Percentiles rank a stretch among this genome's conserved stretches.
phyloP scores from a whole-genome alignment of 2,113 vertebrate genomes.

The Bubo bubo region DNA sequence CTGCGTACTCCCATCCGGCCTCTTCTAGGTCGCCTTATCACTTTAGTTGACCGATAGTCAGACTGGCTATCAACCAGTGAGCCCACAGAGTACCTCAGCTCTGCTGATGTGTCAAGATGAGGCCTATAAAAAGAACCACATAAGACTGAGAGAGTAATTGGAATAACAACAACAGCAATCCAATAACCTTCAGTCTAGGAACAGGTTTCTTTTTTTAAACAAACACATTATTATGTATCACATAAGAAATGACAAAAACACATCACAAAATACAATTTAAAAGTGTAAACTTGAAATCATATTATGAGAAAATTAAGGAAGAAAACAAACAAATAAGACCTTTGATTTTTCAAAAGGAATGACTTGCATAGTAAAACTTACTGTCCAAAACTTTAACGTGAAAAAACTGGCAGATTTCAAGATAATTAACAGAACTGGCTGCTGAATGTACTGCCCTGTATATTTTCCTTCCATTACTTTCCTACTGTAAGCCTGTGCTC shows the following conservation, averaged over 20 bases:
- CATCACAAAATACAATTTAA: not conserved
- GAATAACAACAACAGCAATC: not conserved
- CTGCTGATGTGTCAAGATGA: slow-evolving; percentile 90
- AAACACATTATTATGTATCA: not conserved
- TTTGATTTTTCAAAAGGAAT: not conserved
- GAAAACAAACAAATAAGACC: not conserved
- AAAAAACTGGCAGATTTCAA: not conserved
- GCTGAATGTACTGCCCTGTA: not conserved
- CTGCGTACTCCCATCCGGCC: slow-evolving; percentile 87
- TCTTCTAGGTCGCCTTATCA: slow-evolving; percentile 89
- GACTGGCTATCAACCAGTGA: slow-evolving; percentile 93
- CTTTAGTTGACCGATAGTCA: slow-evolving; percentile 94
- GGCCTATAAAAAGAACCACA: slow-evolving; percentile 75
- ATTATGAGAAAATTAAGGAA: not conserved
- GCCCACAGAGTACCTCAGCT: slow-evolving; percentile 91
- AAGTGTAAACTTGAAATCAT: not conserved
- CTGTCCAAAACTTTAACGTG: not conserved
- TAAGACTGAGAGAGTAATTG: not conserved
- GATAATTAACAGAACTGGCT: not conserved
- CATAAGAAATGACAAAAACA: not conserved
- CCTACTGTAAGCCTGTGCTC: not conserved
- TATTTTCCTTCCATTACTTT: not conserved
- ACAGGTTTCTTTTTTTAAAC: not conserved
- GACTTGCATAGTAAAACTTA: not conserved
- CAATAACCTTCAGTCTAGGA: not conserved